Percentiles rank a stretch among this genome's conserved stretches.
These are phyloP conservation scores for Drosophila obscura DNA, from an alignment of 1,140 invertebrate species.

Conservation along the genomic window DNA sequence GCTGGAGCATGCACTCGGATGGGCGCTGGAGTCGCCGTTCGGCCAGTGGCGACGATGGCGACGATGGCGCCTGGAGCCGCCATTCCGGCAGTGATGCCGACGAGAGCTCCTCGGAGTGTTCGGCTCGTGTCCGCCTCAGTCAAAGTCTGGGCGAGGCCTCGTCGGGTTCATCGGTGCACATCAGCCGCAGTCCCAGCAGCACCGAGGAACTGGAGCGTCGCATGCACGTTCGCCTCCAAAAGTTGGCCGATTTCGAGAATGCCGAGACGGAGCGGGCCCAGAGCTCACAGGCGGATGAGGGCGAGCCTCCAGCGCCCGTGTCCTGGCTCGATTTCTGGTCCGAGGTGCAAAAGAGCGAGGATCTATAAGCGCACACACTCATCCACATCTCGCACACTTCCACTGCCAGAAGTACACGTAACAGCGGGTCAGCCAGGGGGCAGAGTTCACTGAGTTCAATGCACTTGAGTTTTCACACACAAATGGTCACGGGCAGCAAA, in stretches of 20 bases:
- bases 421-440: too few species aligned
- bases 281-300: neutral
- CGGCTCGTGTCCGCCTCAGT: constrained; percentile 22
- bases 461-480: too few species aligned
- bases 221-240: constrained; percentile 39
- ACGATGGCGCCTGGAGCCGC: neutral
- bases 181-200: constrained; percentile 10
- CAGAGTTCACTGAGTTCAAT: too few species aligned
- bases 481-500: too few species aligned
- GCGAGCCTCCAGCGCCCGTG: neutral
- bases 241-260: constrained; percentile 55
- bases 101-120: neutral
- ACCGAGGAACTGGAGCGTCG: constrained; percentile 27
- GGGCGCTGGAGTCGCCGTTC: neutral
- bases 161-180: neutral
- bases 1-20: neutral
- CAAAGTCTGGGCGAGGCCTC: neutral
- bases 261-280: constrained; percentile 4
- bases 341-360: constrained; percentile 16
- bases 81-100: constrained; percentile 5
- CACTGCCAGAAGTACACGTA: too few species aligned
- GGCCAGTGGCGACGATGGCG: neutral
- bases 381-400: too few species aligned
- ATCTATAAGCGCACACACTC: too few species aligned
- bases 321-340: constrained; percentile 34